Evolutionary conservation across 2,113 vertebrate genomes (phyloP), one percentile per base, ranked within the genome.

Genomic region (Phaetusa simplex): DNA sequence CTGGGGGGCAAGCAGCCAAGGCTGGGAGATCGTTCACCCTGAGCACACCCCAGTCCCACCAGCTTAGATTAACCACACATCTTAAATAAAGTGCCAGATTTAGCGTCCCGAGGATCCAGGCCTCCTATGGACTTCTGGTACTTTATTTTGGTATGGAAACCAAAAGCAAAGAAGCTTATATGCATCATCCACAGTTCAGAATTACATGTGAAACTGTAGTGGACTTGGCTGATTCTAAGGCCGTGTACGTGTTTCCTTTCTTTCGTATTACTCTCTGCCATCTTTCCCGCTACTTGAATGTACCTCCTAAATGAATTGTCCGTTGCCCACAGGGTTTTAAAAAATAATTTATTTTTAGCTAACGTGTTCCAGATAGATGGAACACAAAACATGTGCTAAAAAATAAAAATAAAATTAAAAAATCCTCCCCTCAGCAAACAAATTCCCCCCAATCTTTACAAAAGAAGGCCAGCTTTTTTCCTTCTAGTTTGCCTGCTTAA

Each of bases 291-390:
- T 64, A 18, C 50, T 78, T 91, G 38, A 81, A 86, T 27, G 14
- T 73, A 67, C 52, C 27, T 79, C 55, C 94, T 86, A 71, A 92
- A 95, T 45, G 36, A 93, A 91, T 55, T 81, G 55, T 59, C 72
- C 0, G 0, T 50, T 90, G 73, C 61, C 80, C 76, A 74, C 34
- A 30, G 78, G 50, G 19, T 98, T 98, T 98, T 98, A 73, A 98
- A 98, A 98, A 98, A 98, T 96, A 98, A 98, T 98, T 98, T 98
- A 98, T 98, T 98, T 95, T 95, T 95, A 96, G 88, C 94, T 98
- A 98, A 80, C 0, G 86, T 97, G 97, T 97, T 98, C 98, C 98
- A 97, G 95, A 97, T 97, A 98, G 97, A 98, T 90, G 95, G 97
- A 98, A 96, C 84, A 93, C 80, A 81, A 95, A 91, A 78, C 8